Base-by-base conservation (phyloP, 2,888 invertebrate genomes). In the Pediacus dermestoides region DNA sequence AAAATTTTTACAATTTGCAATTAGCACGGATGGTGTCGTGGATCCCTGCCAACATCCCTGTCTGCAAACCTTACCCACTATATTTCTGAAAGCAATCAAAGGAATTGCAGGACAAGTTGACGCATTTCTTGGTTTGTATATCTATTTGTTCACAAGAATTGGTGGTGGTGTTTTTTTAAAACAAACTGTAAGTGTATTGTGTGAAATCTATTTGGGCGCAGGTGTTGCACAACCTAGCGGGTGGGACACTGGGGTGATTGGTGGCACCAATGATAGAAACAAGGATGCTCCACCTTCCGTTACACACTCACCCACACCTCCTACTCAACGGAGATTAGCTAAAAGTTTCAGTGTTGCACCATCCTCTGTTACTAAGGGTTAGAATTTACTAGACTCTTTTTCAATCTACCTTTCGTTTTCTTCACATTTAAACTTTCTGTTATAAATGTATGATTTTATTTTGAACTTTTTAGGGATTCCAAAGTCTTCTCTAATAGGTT, bases 41-140 rank as follows among this genome's bases (percentile, higher is more conserved):
- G 94, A 94, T 67, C 92, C 95, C 0, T 88, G 88, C 65, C 89
- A 91, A 60, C 94, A 95, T 72, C 88, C 90, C 0, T 91, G 91
- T 61, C 72, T 93, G 11, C 78, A 82, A 47, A 76, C 81, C 8
- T 70, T 96, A 52, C 95, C 95, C 0, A 75, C 82, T 46, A 94
- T 94, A 64, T 96, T 96, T 74, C 78, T 88, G 53, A 89, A 88
- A 65, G 93, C 95, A 4, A 91, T 96, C 76, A 86, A 85, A 68
- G 94, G 94, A 22, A 79, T 96, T 42, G 89, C 95, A 1, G 86
- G 87, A 16, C 85, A 95, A 63, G 92, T 95, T 8, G 95, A 96
- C 72, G 92, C 94, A 1, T 96, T 95, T 72, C 74, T 96, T 49
- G 95, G 95, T 90, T 75, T 71, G 74, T 69, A 51, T 23, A 30